Conservation (phyloP, 1,140 invertebrate species). For the Drosophila ohnishii region DNA sequence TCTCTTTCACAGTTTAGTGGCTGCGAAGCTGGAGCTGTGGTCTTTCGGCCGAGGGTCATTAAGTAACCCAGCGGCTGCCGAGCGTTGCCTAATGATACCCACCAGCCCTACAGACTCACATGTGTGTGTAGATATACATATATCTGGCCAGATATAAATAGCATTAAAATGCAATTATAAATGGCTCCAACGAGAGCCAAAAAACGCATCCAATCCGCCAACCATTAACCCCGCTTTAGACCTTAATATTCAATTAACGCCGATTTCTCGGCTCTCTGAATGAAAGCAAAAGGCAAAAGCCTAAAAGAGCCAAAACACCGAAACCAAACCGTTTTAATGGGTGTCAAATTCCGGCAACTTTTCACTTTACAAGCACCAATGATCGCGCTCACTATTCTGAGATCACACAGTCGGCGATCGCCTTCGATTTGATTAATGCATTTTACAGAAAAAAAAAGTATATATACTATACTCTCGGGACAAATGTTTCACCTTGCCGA, state of each 20-base stretch:
- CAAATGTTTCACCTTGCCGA: slow-evolving; percentile 41
- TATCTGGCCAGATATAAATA: slow-evolving; percentile 42
- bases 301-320: slow-evolving; percentile 21
- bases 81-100: slow-evolving; percentile 53
- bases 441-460: slow-evolving; percentile 7
- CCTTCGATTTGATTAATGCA: slow-evolving; percentile 63
- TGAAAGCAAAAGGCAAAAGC: slow-evolving; percentile 57
- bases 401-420: slow-evolving; percentile 22
- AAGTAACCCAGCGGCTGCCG: slow-evolving; percentile 55
- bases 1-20: slow-evolving; percentile 76
- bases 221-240: slow-evolving; percentile 35
- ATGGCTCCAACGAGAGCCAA: slow-evolving; percentile 4
- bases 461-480: slow-evolving; percentile 12
- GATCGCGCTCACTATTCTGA: slow-evolving; percentile 41
- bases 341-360: slow-evolving; percentile 65
- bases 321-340: slow-evolving; percentile 60
- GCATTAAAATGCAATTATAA: slow-evolving; percentile 75
- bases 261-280: slow-evolving; percentile 38
- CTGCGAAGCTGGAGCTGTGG: slow-evolving; percentile 34
- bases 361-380: slow-evolving; percentile 59
- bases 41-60: slow-evolving; percentile 68
- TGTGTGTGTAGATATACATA: slow-evolving; percentile 26
- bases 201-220: slow-evolving; percentile 28
- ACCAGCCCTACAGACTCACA: slow-evolving; percentile 5
- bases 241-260: slow-evolving; percentile 62